Base-by-base conservation (phyloP, 2,888 invertebrate genomes). In the Tetrapedia diversipes region DNA sequence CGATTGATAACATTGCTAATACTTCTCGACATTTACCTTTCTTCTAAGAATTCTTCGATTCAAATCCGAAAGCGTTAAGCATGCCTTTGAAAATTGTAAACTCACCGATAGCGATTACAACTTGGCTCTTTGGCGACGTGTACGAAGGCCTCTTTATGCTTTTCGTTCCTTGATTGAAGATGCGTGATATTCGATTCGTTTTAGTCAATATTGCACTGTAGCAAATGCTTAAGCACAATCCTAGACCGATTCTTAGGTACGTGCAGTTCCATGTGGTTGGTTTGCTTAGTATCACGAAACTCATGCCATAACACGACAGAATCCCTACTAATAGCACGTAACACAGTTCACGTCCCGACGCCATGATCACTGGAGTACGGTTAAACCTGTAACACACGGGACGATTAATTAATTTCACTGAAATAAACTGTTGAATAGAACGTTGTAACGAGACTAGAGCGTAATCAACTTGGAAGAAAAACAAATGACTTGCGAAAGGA, bases 131-230 rank as follows among this genome's bases (percentile, higher is more conserved):
- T 0, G 96, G 96, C 45, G 95, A 95, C 4, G 96, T 96, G 89
- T 95, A 96, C 27, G 95, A 94, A 0, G 96, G 95, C 56, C 95
- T 92, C 86, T 95, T 95, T 69, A 95, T 94, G 71, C 95, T 95
- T 83, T 95, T 95, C 70, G 95, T 94, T 65, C 86, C 85, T 53
- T 83, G 87, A 79, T 87, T 88, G 77, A 88, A 87, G 56, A 88
- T 88, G 37, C 88, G 90, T 0, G 96, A 95, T 74, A 96, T 96
- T 73, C 96, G 92, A 88, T 96, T 96, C 0, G 96, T 96, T 91
- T 96, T 96, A 16, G 96, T 96, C 57, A 96, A 93, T 64, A 96
- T 94, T 11, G 96, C 95, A 69, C 95, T 94, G 89, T 96, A 96
- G 86, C 96, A 95, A 66, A 95, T 94, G 77, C 95, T 95, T 79